Base-by-base conservation (phyloP, 2,888 invertebrate species). In the Embidobia sp. region DNA sequence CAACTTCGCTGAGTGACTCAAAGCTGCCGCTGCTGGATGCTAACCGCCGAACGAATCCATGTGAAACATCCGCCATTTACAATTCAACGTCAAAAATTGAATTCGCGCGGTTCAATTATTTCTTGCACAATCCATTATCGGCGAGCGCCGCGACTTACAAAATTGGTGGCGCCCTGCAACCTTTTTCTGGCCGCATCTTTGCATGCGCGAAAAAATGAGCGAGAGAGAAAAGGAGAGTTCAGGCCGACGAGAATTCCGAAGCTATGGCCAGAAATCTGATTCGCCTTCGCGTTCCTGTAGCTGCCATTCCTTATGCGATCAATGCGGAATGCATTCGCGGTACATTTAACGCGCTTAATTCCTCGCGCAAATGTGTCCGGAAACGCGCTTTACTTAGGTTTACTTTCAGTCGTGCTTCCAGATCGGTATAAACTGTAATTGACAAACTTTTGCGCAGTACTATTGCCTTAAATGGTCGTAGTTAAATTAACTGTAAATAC, bases 11-110 rank as follows among this genome's bases (percentile, higher is more conserved):
- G 51, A 57, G 76, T 77, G 73, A 78, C 77, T 80, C 80, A 82
- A 81, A 81, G 80, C 80, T 64, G 70, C 81, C 82, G 82, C 79
- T 77, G 74, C 57, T 79, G 64, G 72, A 53, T 74, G 66, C 61
- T 76, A 73, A 75, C 53, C 78, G 69, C 78, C 77, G 64, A 49
- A 73, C 66, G 64, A 75, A 79, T 70, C 75, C 74, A 80, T 79
- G 80, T 78, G 80, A 80, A 82, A 77, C 73, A 80, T 77, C 77
- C 77, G 78, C 80, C 80, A 81, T 81, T 82, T 73, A 66, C 49
- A 66, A 66, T 70, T 70, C 70, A 51, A 42, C 64, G 40, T 72
- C 55, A 64, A 55, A 63, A 72, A 63, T 55, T 10, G 44, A n/a
- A n/a, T n/a, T 55, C 11, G 42, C 46, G 40, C 42, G 33, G 72